Evolutionary conservation across 2,113 vertebrate genomes (phyloP), one percentile per base, ranked within the genome.

Genomic region (Nibea coibor): DNA sequence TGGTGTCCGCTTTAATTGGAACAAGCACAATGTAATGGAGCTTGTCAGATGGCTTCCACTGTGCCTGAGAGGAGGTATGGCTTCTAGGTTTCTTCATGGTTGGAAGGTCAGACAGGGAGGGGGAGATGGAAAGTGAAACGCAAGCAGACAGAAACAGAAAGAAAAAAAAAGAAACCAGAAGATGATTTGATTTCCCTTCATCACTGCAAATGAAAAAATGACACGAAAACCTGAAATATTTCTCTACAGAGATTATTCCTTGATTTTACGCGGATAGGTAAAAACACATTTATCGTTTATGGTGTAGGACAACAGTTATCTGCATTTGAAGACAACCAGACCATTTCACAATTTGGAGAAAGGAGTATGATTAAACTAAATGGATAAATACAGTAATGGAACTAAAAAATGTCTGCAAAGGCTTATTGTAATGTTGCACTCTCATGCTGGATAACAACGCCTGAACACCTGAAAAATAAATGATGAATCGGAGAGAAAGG

Each of bases 1-100:
- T 89, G 91, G 91, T 92, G 91, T 92, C 90, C 91, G 77, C 77
- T 91, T 94, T 95, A 95, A 95, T 95, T 95, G 91, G 91, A 90
- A 94, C 94, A 94, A 93, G 94, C 93, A 84, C 86, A 84, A 89
- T 4, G 82, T 93, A 94, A 94, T 93, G 92, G 93, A 90, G 84
- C 87, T 61, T 92, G 91, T 92, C 91, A 83, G 84, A 93, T 79
- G 70, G 83, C 86, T 91, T 93, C 87, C 86, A 83, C 78, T 87
- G 84, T 72, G 89, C 85, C 79, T 76, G 81, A 83, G 84, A 88
- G 82, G 74, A 80, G 72, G 59, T 66, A 76, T 63, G 72, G 73
- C 63, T 85, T 87, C 78, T 24, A 78, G 75, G 75, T 78, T 88
- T 85, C 63, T 86, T 68, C 51, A 50, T 82, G 87, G 82, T 80